Conservation (phyloP, 2,888 invertebrate genomes). For the Pollenia griseotomentosa region DNA sequence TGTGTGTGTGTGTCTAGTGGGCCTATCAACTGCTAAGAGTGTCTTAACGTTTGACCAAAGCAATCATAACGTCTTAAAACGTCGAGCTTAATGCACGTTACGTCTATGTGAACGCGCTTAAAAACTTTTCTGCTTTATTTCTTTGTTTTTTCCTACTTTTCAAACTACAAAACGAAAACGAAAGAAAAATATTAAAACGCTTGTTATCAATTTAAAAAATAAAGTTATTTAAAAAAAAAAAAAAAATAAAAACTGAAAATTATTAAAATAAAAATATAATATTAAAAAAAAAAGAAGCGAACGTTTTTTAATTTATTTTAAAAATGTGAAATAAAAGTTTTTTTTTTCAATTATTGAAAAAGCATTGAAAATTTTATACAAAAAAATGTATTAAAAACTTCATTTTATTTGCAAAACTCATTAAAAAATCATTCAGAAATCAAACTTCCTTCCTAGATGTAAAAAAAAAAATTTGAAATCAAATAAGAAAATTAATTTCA, state of each 20-base stretch:
- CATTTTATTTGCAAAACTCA: conserved; percentile 15
- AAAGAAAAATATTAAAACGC: conserved; percentile 26
- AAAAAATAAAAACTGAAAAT: conserved; percentile 33
- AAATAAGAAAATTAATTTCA: neutral
- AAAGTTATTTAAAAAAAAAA: conserved; percentile 43
- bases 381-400: conserved; percentile 35
- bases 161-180: conserved; percentile 52
- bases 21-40: conserved; percentile 52
- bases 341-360: conserved; percentile 15
- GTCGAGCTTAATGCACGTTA: conserved; percentile 80
- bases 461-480: conserved; percentile 8
- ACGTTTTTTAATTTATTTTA: conserved; percentile 36
- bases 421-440: neutral
- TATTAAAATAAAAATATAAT: conserved; percentile 25
- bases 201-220: conserved; percentile 40
- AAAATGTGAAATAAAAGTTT: conserved; percentile 22
- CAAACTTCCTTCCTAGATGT: conserved; percentile 42
- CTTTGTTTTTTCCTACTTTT: conserved; percentile 7
- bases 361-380: neutral
- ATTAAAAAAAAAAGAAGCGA: neutral
- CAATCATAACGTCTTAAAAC: conserved; percentile 80
- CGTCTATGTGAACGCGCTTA: conserved; percentile 63
- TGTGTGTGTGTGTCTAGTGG: conserved; percentile 30
- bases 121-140: conserved; percentile 37
- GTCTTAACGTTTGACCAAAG: conserved; percentile 66